A percentile compares a stretch with the other conserved stretches of the same genome.
Evolutionary conservation across 2,113 vertebrate species (phyloP).

Genomic region (Laterallus jamaicensis): DNA sequence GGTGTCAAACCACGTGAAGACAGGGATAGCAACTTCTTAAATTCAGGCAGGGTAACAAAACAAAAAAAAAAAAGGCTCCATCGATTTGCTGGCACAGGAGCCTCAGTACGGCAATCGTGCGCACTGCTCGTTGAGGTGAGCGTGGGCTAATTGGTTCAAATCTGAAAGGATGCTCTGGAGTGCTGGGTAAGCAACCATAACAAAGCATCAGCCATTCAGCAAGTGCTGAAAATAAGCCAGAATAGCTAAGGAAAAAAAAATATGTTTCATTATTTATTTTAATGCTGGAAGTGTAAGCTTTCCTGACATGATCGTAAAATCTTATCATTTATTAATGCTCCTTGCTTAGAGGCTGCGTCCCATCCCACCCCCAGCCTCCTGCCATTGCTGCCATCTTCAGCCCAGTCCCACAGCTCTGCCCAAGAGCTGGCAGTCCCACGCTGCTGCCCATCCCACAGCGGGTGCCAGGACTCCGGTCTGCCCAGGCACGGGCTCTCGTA

Average conservation of each 20-base stretch:
- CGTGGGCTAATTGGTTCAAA: slow-evolving; percentile 24
- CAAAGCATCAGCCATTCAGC: slow-evolving; percentile 62
- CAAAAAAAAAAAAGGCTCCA: neutral
- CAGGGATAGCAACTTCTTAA: neutral
- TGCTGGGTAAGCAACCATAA: slow-evolving; percentile 58
- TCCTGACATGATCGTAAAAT: slow-evolving; percentile 71
- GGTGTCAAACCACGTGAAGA: neutral
- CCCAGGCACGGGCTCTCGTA: fast-evolving
- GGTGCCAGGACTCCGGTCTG: neutral
- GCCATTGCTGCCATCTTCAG: neutral
- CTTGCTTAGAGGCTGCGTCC: slow-evolving; percentile 30
- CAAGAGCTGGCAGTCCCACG: fast-evolving
- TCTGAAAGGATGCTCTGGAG: slow-evolving; percentile 60
- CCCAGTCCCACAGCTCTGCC: slow-evolving; percentile 9
- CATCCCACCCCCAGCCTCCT: neutral
- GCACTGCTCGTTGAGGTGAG: neutral
- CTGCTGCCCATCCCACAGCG: neutral
- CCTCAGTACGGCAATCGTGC: neutral
- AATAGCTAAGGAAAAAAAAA: slow-evolving; percentile 26
- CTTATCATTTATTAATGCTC: slow-evolving; percentile 75
- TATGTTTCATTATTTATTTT: slow-evolving; percentile 77
- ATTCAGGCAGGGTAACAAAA: neutral
- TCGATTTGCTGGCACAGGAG: neutral
- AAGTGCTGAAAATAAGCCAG: slow-evolving; percentile 65
- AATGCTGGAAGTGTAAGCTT: slow-evolving; percentile 71